These are phyloP conservation scores for Peromyscus polionotus DNA, from an alignment of 2,113 vertebrate species.

Conservation along the genomic window DNA sequence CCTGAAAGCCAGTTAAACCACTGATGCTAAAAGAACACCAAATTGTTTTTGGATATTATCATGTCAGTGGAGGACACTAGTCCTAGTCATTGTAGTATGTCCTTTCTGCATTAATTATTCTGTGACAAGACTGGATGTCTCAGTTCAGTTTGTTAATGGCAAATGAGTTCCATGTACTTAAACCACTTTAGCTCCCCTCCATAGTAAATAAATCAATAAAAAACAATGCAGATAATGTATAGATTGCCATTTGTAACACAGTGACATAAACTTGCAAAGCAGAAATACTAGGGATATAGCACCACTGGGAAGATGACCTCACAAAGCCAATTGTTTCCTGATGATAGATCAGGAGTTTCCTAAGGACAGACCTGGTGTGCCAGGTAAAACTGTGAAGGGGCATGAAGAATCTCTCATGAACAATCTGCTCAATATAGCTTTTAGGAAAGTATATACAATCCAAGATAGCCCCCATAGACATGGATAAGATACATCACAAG, in stretches of 20 bases:
- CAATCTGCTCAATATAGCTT: not conserved
- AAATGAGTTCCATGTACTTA: not conserved
- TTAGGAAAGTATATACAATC: not conserved
- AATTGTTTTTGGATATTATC: not conserved
- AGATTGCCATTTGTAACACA: not conserved
- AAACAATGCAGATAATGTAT: not conserved
- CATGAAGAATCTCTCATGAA: too few relatives aligned
- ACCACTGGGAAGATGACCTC: slow-evolving; percentile 11
- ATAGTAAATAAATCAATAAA: slow-evolving; percentile 56
- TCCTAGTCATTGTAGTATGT: not conserved
- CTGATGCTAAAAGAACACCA: not conserved
- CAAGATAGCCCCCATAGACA: not conserved
- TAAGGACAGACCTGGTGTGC: not conserved
- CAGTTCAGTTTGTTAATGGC: slow-evolving; percentile 29
- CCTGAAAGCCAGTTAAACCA: not conserved
- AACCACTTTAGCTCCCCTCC: not conserved
- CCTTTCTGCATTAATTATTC: slow-evolving; percentile 10
- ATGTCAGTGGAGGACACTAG: not conserved
- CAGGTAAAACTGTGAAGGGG: not conserved
- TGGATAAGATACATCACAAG: not conserved
- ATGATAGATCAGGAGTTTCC: not conserved
- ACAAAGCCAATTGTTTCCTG: slow-evolving; percentile 2
- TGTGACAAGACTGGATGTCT: not conserved
- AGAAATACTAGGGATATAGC: not conserved
- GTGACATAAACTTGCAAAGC: not conserved